Conservation (phyloP, 2,113 vertebrate species). For the Thunnus maccoyii region DNA sequence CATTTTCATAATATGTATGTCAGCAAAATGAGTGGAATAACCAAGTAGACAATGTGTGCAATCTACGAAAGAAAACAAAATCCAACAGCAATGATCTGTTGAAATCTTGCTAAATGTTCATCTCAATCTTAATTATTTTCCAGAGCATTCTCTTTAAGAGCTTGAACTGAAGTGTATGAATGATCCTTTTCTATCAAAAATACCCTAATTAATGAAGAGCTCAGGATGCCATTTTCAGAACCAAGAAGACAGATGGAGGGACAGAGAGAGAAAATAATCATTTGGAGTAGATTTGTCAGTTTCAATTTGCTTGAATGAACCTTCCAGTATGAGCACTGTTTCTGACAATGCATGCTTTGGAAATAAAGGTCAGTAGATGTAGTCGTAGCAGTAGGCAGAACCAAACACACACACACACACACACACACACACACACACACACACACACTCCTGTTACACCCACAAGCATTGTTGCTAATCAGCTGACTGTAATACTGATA, state of each 20-base stretch:
- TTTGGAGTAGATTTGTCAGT: conserved; percentile 1
- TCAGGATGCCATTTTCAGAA: background rate
- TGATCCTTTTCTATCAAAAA: conserved; percentile 4
- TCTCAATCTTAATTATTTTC: background rate
- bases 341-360: background rate
- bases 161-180: conserved; percentile 14
- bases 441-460: conserved; percentile 1
- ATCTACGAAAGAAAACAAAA: too few species aligned
- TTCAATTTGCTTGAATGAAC: background rate
- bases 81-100: background rate
- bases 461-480: conserved; percentile 32
- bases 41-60: too few species aligned
- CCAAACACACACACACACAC: conserved; percentile 1
- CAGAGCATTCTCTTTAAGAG: background rate
- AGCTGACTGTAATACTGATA: conserved; percentile 44
- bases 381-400: background rate
- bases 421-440: background rate
- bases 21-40: too few species aligned
- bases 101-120: background rate
- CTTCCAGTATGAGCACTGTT: background rate
- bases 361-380: conserved; percentile 24
- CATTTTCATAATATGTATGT: too few species aligned
- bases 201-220: conserved; percentile 1
- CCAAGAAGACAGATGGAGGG: conserved; percentile 17
- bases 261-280: background rate